Evolutionary conservation across 2,797 vertebrate species (phyloP), one percentile per base, ranked within the genome.

Genomic region (Pseudochirops cupreus): DNA sequence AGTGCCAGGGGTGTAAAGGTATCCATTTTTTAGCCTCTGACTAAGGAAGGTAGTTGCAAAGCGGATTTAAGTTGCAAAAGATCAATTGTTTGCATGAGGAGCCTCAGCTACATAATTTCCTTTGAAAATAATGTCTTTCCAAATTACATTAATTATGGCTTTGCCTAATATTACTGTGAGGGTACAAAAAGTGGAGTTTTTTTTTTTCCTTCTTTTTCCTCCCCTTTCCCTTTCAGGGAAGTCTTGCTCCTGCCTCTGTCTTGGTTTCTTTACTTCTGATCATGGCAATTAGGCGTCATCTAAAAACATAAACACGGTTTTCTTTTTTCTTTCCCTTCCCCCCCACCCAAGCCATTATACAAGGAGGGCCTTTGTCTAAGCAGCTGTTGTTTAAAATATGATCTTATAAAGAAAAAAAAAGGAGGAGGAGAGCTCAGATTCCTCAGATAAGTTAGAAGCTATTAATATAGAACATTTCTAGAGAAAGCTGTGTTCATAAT

Each of bases 91-190:
- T 97, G 92, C 55, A 53, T 89, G 93, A 92, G 91, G 93, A 94
- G 95, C 94, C 96, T 95, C 95, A 92, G 95, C 97, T 92, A 87
- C 91, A 93, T 62, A 92, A 50, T 39, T 54, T 55, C 92, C 90
- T 97, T 95, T 95, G 94, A 92, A 95, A 97, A 96, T 93, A 97
- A 93, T 52, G 90, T 97, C 67, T 97, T 96, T 96, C 92, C 95
- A 97, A 98, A 97, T 97, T 94, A 94, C 50, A 39, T 97, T 98
- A 98, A 97, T 98, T 97, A 96, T 91, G 91, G 92, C 92, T 97
- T 97, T 97, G 90, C 0, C 89, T 96, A 96, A 31, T 93, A 91
- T 96, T 95, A 91, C 26, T 55, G 91, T 94, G 97, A 96, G 55
- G 91, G 92, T 46, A 97, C 93, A 94, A 24, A 94, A 87, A 53